Conservation (phyloP, 2,797 vertebrate species). For the Podarcis siculus region DNA sequence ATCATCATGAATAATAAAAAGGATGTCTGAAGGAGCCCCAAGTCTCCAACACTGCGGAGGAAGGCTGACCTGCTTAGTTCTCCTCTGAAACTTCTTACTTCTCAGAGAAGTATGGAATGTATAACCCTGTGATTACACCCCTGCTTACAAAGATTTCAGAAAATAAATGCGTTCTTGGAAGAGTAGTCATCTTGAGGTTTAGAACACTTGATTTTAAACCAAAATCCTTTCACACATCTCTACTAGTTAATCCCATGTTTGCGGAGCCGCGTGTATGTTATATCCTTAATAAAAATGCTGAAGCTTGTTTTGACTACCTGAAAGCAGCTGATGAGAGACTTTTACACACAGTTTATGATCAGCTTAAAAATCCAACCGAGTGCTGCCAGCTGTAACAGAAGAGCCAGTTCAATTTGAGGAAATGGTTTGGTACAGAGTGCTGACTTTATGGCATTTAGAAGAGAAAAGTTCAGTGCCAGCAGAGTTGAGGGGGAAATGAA, state of each 20-base stretch:
- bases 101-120: background rate
- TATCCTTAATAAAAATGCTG: background rate
- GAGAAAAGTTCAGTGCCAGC: constrained; percentile 55
- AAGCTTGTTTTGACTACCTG: constrained; percentile 12
- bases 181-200: background rate
- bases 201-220: constrained; percentile 19
- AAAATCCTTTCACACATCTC: constrained; percentile 20
- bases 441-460: constrained; percentile 64
- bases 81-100: background rate
- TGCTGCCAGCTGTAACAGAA: constrained; percentile 38
- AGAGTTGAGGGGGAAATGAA: constrained; percentile 51
- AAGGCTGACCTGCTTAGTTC: background rate
- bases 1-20: too few species aligned
- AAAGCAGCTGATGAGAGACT: constrained; percentile 30
- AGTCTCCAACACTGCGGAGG: background rate
- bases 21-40: too few species aligned
- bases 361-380: constrained; percentile 16
- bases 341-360: constrained; percentile 31
- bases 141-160: background rate
- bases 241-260: constrained; percentile 17
- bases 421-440: constrained; percentile 39
- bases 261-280: background rate
- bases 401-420: constrained; percentile 56
- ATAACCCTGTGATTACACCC: background rate
- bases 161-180: background rate